Base-by-base conservation (phyloP, 2,113 vertebrate genomes). In the Neodontobutis hainanensis region DNA sequence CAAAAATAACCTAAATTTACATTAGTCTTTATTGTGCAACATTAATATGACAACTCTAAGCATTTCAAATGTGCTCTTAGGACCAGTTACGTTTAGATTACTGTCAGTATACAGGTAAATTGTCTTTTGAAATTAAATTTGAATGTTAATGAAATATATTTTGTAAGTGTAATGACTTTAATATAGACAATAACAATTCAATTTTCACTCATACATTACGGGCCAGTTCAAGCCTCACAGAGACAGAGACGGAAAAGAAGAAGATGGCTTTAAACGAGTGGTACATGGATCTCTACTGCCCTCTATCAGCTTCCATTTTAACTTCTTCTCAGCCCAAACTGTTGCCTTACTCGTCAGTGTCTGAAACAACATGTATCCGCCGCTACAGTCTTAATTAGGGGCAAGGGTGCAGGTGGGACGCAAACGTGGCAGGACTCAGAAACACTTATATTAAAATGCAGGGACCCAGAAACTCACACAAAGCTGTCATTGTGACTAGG, bases 281-380 rank as follows among this genome's bases (percentile, higher is more conserved):
- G 5, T 36, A 34, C 4, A n/a, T 75, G 77, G 84, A 82, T 68
- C 84, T 89, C 73, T 90, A 82, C 87, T 88, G 87, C 84, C 85
- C 80, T 84, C 87, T 88, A 57, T 68, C 69, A 68, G 56, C 60
- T 46, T 38, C 42, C 43, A 9, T 53, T 19, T 16, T 62, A 49
- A 67, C 58, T 48, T 43, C n/a, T 9, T 19, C 45, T 68, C 45
- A 9, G 5, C 12, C 44, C 3, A 6, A 15, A 64, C 64, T 42
- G 5, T 60, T n/a, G 0, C 10, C 12, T 55, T 12, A 36, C 8
- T 16, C 2, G 7, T 19, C 27, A 61, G 11, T 49, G 48, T 63
- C 63, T n/a, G 27, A 43, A 58, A 48, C 32, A 44, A 47, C 5
- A 14, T 43, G 11, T 47, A 45, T 52, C 14, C 3, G 15, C 14